phyloP scores from a whole-genome alignment of 2,113 vertebrate species.

The Poecile atricapillus region DNA sequence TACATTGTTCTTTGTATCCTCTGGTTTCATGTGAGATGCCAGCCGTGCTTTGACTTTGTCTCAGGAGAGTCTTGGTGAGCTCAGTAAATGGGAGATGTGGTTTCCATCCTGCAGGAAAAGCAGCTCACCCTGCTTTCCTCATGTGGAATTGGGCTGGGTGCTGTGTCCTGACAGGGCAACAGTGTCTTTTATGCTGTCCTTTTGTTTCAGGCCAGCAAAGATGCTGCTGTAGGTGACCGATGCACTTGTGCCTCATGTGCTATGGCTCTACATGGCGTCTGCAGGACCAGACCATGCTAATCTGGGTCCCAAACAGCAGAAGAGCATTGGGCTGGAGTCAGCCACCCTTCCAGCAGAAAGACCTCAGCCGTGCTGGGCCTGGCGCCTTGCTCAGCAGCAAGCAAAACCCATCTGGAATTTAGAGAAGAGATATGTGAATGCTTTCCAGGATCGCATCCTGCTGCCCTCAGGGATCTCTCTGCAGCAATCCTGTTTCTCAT shows the following conservation, averaged over 20 bases:
- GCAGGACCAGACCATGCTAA: slow-evolving; percentile 42
- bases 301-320: slow-evolving; percentile 42
- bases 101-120: background rate
- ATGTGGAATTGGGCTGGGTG: background rate
- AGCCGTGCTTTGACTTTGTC: background rate
- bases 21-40: background rate
- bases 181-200: background rate
- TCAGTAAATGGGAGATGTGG: background rate
- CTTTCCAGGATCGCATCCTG: slow-evolving; percentile 11
- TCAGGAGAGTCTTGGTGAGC: background rate
- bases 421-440: slow-evolving; percentile 55
- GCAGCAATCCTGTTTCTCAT: slow-evolving; percentile 57
- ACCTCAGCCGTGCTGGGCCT: background rate
- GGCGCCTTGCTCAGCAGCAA: slow-evolving; percentile 33
- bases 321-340: background rate
- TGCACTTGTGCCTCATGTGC: background rate
- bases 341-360: background rate
- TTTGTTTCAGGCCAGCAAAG: slow-evolving; percentile 45
- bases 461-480: slow-evolving; percentile 59
- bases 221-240: slow-evolving; percentile 17
- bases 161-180: background rate
- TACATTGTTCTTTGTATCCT: background rate
- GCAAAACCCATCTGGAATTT: slow-evolving; percentile 63
- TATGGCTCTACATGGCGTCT: slow-evolving; percentile 77
- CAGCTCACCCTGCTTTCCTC: background rate